These are phyloP conservation scores for Picus viridis DNA, from an alignment of 2,797 vertebrate species.

Conservation along the genomic window DNA sequence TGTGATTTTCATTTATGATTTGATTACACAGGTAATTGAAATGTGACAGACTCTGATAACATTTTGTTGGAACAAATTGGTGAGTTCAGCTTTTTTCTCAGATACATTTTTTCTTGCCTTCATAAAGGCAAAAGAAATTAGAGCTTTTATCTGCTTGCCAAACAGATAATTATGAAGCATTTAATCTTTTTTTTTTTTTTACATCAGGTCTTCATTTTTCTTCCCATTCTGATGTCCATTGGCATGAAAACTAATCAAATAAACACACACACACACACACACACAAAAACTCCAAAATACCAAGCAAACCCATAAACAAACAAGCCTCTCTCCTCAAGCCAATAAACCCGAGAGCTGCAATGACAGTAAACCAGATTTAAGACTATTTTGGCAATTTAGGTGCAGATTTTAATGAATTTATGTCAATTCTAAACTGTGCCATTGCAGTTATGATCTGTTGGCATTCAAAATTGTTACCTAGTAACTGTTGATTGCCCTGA, in stretches of 20 bases:
- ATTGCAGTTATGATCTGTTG: neutral
- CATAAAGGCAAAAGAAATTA: neutral
- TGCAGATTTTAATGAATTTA: neutral
- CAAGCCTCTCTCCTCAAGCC: neutral
- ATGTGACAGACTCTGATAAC: slow-evolving; percentile 45
- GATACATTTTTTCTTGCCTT: neutral
- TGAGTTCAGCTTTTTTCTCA: slow-evolving; percentile 21
- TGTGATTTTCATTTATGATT: slow-evolving; percentile 63
- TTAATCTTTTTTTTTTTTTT: neutral
- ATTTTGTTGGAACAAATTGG: slow-evolving; percentile 50
- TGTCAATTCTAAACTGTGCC: neutral
- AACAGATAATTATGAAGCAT: neutral
- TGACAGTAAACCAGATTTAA: neutral
- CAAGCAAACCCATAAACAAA: neutral
- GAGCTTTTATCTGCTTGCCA: neutral
- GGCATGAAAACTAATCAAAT: neutral
- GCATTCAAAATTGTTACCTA: neutral
- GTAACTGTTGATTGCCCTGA: neutral
- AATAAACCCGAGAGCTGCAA: neutral
- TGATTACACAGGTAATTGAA: slow-evolving; percentile 59
- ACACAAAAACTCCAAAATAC: neutral
- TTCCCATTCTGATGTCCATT: neutral
- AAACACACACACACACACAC: neutral
- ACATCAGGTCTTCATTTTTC: neutral
- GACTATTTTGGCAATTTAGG: neutral